Percentiles rank a stretch among this genome's conserved stretches.
Evolutionary conservation across 2,888 invertebrate genomes (phyloP).

Genomic region (Lymantria dispar): DNA sequence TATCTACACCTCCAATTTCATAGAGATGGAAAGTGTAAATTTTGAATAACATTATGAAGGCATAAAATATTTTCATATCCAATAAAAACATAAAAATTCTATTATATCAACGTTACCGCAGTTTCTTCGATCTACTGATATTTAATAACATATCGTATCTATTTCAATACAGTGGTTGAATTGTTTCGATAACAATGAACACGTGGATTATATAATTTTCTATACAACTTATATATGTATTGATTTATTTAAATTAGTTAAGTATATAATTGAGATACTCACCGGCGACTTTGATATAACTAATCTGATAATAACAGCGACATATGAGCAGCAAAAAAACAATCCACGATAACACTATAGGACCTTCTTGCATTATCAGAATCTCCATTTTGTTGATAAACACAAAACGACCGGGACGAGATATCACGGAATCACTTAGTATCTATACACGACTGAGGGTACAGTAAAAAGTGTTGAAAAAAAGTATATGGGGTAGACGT

Average conservation of each 20-base stretch:
- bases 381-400: constrained; percentile 53
- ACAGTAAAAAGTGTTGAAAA: constrained; percentile 25
- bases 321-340: constrained; percentile 69
- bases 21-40: too few species aligned
- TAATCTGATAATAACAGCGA: constrained; percentile 68
- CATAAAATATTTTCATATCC: too few species aligned
- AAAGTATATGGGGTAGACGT: constrained; percentile 61
- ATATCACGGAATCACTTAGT: constrained; percentile 5
- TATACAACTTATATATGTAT: neutral
- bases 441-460: constrained; percentile 14
- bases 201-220: neutral
- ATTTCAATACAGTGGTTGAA: too few species aligned
- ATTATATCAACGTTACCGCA: neutral
- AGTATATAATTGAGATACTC: constrained; percentile 23
- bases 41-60: too few species aligned
- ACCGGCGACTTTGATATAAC: constrained; percentile 44
- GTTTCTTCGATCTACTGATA: neutral
- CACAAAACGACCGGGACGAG: constrained; percentile 15
- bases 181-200: neutral
- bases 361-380: constrained; percentile 65
- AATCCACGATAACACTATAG: constrained; percentile 72
- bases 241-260: too few species aligned
- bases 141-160: too few species aligned
- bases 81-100: neutral
- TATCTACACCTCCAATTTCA: too few species aligned